Evolutionary conservation across 2,113 vertebrate genomes (phyloP).

Genomic region (Laticauda colubrina): DNA sequence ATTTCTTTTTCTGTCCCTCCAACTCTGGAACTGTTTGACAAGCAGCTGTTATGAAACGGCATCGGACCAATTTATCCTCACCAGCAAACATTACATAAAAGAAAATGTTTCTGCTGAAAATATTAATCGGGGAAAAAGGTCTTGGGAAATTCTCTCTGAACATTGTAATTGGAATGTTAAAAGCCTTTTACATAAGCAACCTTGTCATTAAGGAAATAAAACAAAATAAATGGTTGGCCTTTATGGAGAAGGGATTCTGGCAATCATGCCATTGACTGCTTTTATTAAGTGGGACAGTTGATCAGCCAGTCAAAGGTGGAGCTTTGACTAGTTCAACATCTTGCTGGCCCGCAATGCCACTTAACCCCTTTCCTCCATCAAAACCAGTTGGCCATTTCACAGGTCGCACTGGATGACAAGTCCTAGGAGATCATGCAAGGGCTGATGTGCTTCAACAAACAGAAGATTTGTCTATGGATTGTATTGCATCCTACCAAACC

Average conservation of each 20-base stretch:
- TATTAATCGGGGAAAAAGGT: not conserved
- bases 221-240: not conserved
- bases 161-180: constrained; percentile 1
- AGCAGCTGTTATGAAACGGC: not conserved
- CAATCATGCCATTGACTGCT: not conserved
- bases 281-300: not conserved
- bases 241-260: constrained; percentile 3
- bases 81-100: not conserved
- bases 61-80: not conserved
- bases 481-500: not conserved
- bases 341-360: not conserved
- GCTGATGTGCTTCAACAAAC: not conserved
- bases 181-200: not conserved
- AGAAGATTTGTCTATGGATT: not conserved
- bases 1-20: not conserved
- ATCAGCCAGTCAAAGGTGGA: not conserved
- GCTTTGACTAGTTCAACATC: not conserved
- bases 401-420: not conserved
- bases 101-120: not conserved
- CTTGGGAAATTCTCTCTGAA: constrained; percentile 7
- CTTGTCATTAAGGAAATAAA: not conserved
- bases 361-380: constrained; percentile 10
- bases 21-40: not conserved
- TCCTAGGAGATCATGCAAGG: not conserved
- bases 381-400: not conserved